phyloP scores from a whole-genome alignment of 2,888 invertebrate species.

The Parapristionchus giblindavisi region DNA sequence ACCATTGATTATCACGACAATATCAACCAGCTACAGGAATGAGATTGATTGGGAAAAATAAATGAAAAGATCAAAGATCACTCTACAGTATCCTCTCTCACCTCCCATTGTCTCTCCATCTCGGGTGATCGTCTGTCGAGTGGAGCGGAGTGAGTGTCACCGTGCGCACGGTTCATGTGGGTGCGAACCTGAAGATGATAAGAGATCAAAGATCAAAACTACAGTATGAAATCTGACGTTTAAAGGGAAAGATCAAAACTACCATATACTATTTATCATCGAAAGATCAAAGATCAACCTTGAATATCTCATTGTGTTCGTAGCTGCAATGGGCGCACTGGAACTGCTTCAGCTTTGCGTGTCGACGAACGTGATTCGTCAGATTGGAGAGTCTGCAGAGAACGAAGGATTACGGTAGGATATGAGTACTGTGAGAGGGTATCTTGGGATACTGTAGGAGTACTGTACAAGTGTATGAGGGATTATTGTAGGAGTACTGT shows the following conservation, averaged over 20 bases:
- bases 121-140: constrained; percentile 54
- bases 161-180: constrained; percentile 60
- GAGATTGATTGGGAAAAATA: too few relatives aligned
- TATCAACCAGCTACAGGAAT: too few relatives aligned
- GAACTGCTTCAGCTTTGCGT: constrained; percentile 60
- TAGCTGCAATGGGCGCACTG: constrained; percentile 56
- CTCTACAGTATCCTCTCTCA: too few relatives aligned
- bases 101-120: constrained; percentile 60
- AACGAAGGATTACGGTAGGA: not conserved
- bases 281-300: constrained; percentile 41
- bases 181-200: constrained; percentile 48
- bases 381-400: constrained; percentile 53
- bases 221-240: not conserved
- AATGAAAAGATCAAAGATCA: too few relatives aligned
- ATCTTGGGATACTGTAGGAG: not conserved
- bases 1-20: too few relatives aligned
- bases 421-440: not conserved
- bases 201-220: not conserved
- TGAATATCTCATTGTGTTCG: constrained; percentile 63
- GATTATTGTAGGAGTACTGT: too few relatives aligned
- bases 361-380: constrained; percentile 60
- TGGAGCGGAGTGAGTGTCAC: constrained; percentile 52
- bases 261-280: not conserved
- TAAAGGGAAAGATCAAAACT: not conserved
- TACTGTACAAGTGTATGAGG: not conserved